Base-by-base conservation (phyloP, 2,797 vertebrate genomes). In the Apogon hyalosoma region DNA sequence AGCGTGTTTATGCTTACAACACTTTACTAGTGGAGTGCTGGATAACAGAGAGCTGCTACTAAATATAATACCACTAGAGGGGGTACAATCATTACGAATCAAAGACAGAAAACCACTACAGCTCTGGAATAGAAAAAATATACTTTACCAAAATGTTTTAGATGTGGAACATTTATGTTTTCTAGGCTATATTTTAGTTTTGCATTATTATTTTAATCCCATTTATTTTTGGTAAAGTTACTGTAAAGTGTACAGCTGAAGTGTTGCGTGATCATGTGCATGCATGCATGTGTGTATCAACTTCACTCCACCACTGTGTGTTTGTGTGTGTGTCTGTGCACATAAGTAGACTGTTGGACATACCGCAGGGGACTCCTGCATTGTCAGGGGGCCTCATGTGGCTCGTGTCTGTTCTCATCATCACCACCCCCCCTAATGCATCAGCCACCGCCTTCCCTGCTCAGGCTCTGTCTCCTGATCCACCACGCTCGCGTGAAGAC, bases 391-490 rank as follows among this genome's bases (percentile, higher is more conserved):
- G 91, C 92, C 93, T 93, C 92, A 94, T 94, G 93, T 93, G 93
- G 93, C 91, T 94, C 70, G 85, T 92, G 93, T 94, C 92, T 88
- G 88, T 90, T 93, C 91, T 91, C 87, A 94, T 94, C 92, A 94
- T 88, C 91, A 79, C 87, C 85, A 84, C 76, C 81, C 70, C 83
- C 58, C 68, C 59, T 69, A 69, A 68, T 53, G 76, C 85, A 78
- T 81, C 82, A 71, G 72, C 84, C 80, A 46, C 74, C 39, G 67
- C 84, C 86, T 76, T 74, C 82, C 72, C 74, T 6, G 58, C 76
- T 63, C 80, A 48, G 75, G 80, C 73, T 69, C 78, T 48, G 79
- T 79, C 72, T 76, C 73, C 58, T 50, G 53, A 62, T 80, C 84
- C 83, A 74, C 47, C 63, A 55, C 6, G 59, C 73, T 90, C 52